Base-by-base conservation (phyloP, 2,888 invertebrate genomes). In the Rhodophaea formosa region DNA sequence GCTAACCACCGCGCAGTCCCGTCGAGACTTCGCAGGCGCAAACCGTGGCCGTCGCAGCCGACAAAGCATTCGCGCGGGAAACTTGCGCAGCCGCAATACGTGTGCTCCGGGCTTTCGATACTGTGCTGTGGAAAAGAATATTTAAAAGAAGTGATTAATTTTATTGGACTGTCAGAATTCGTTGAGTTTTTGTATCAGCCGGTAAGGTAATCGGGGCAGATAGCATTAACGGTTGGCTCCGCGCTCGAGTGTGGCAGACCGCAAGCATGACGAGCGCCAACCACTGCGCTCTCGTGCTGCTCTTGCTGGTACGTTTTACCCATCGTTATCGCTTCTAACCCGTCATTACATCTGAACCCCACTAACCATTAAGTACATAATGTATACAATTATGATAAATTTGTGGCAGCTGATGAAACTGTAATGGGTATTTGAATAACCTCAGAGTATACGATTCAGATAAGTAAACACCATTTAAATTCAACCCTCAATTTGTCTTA, bases 181-280 rank as follows among this genome's bases (percentile, higher is more conserved):
- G 64, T 69, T 67, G 69, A 70, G 81, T 86, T 87, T 78, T 73
- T 71, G 70, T 80, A 78, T 75, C 75, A 75, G 74, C 74, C 77
- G 79, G 86, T 81, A 85, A 83, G 80, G 86, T 89, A 89, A 91
- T 90, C 89, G 91, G 91, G 90, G 90, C 91, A 90, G 86, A 90
- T 85, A 91, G 81, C 76, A 78, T 88, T 90, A 91, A 91, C 91
- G 91, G 91, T 91, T 84, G 88, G 84, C 75, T 86, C 88, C 82
- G 87, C 90, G 88, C 84, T 91, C 86, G 82, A 88, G 85, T 91
- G 90, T 88, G 88, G 87, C 84, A 83, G 88, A 85, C 84, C 84
- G 85, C 88, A 87, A 90, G 86, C 91, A 91, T 91, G 91, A 91
- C 91, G 91, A 80, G 86, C 84, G 86, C 84, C 79, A 72, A 73